Evolutionary conservation across 2,113 vertebrate genomes (phyloP), one percentile per base, ranked within the genome.

Genomic region (Platichthys flesus): DNA sequence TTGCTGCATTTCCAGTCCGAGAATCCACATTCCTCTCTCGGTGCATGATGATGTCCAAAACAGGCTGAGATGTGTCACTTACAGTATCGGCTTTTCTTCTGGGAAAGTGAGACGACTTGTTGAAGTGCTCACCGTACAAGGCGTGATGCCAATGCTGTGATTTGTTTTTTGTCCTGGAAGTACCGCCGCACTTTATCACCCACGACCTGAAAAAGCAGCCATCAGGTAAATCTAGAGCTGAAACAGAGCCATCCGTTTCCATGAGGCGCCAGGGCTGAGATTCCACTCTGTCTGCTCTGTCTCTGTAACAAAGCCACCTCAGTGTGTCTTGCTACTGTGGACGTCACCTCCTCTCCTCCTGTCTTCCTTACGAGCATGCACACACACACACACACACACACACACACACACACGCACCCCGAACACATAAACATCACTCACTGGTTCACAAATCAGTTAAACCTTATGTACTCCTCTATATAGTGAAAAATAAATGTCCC

Each of bases 221-320:
- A 42, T 14, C 18, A 20, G 76, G 28, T 80, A 23, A 79, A 49
- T 71, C 49, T 56, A 28, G 28, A 45, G 68, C 64, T 10, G 8
- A 71, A 51, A 69, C 66, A 23, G 26, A 4, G 55, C 55, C 81
- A 79, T 84, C 60, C 28, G 65, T 89, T 82, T 67, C 55, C 23
- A 20, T 9, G 55, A 81, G 77, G 76, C 74, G 18, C 74, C 64
- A 57, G 71, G 67, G 56, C 20, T 54, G 67, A 65, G 82, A 58
- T 54, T 65, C 23, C 79, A 64, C 7, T 69, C 90, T 79, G 79
- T 88, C 82, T 85, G 79, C 68, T 73, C 76, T 31, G 31, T 31
- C 31, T 31, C 31, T 13, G 14, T 40, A 40, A 83, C 77, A 84
- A 81, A 81, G 52, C 31, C 31, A 31, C 31, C 31, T 31, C 31